phyloP scores from a whole-genome alignment of 2,113 vertebrate genomes.

The Neodontobutis hainanensis region DNA sequence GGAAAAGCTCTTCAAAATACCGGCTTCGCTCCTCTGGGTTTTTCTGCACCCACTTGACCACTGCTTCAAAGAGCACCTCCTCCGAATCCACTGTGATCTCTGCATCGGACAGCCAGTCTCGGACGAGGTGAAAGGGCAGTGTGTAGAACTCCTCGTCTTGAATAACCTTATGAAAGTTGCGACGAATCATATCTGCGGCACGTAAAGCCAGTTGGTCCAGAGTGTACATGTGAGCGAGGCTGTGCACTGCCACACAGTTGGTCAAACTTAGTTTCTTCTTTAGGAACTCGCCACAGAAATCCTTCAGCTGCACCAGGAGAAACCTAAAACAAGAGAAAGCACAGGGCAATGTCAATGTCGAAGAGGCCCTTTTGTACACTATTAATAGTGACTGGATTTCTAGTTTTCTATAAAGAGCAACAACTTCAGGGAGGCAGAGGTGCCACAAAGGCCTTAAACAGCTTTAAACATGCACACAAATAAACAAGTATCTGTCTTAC shows the following conservation, averaged over 20 bases:
- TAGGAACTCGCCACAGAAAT: constrained; percentile 97
- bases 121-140: constrained; percentile 92
- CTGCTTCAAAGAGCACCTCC: constrained; percentile 94
- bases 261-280: constrained; percentile 97
- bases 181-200: constrained; percentile 96
- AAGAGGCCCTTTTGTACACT: neutral
- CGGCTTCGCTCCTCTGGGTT: constrained; percentile 87
- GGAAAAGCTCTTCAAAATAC: constrained; percentile 97
- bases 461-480: too few relatives aligned
- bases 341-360: neutral
- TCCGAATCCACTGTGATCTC: constrained; percentile 97
- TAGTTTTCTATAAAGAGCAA: constrained; percentile 13
- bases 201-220: constrained; percentile 93
- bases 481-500: too few relatives aligned
- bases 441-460: neutral
- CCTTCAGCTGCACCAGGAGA: constrained; percentile 91
- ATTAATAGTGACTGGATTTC: neutral
- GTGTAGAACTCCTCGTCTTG: constrained; percentile 99
- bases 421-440: neutral
- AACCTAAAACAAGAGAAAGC: constrained; percentile 80
- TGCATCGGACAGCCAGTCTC: constrained; percentile 94
- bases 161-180: constrained; percentile 96
- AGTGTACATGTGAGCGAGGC: constrained; percentile 97
- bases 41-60: constrained; percentile 95
- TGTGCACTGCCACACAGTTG: constrained; percentile 96